These are phyloP conservation scores for Dicaeum eximium DNA, from an alignment of 2,113 vertebrate species.

Conservation along the genomic window DNA sequence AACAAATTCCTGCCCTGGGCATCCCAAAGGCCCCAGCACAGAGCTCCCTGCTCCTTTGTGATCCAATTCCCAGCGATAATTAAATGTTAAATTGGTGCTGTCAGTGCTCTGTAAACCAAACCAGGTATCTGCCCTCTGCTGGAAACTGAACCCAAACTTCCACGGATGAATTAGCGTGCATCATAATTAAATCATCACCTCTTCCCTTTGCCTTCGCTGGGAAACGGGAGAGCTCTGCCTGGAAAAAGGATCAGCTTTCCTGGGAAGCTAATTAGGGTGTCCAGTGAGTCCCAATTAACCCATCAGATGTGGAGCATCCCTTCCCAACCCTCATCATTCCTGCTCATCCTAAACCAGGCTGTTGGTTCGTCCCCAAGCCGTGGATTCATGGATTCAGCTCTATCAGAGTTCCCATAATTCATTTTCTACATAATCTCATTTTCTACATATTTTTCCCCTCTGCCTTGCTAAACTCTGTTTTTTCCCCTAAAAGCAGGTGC, in stretches of 20 bases:
- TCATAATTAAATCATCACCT: slow-evolving; percentile 97
- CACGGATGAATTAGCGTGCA: slow-evolving; percentile 83
- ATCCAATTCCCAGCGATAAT: slow-evolving; percentile 77
- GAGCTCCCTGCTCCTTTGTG: slow-evolving; percentile 56
- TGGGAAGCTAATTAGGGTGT: background rate
- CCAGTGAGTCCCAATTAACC: background rate
- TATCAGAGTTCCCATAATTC: too few relatives aligned
- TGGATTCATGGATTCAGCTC: background rate
- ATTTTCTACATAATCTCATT: too few relatives aligned
- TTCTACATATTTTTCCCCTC: too few relatives aligned
- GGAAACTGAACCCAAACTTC: slow-evolving; percentile 82
- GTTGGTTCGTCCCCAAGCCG: background rate
- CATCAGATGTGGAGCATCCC: background rate
- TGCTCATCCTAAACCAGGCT: background rate
- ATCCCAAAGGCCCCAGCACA: background rate
- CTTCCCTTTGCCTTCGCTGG: slow-evolving; percentile 77
- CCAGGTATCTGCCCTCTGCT: slow-evolving; percentile 69
- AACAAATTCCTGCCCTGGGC: slow-evolving; percentile 73
- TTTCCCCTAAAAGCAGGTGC: background rate
- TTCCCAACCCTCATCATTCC: background rate
- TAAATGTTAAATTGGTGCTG: slow-evolving; percentile 82
- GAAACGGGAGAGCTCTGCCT: slow-evolving; percentile 78
- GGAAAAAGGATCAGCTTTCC: slow-evolving; percentile 63
- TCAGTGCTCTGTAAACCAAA: slow-evolving; percentile 79
- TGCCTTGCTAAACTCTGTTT: too few relatives aligned